These are phyloP conservation scores for Muricea muricata DNA, from an alignment of 92 coral and sea anemone species.

Conservation along the genomic window DNA sequence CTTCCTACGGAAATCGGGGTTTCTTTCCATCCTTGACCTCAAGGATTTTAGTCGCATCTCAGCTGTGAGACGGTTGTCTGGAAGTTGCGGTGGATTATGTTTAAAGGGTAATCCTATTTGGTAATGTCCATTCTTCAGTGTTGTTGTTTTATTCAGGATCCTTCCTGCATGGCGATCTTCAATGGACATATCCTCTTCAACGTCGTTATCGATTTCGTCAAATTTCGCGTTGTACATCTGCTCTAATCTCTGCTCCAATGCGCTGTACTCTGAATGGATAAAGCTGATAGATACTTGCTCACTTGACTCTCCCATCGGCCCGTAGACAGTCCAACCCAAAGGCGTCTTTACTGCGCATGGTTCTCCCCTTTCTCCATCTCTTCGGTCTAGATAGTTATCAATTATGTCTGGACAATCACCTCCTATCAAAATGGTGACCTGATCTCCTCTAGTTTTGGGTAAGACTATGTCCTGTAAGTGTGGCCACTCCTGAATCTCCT, in stretches of 20 bases:
- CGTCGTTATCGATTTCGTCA: constrained; percentile 24
- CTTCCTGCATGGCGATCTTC: constrained; percentile 68
- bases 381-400: constrained; percentile 31
- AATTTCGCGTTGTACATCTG: constrained; percentile 62
- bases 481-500: constrained; percentile 68
- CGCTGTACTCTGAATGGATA: too few species aligned
- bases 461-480: constrained; percentile 60
- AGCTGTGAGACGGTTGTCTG: constrained; percentile 64
- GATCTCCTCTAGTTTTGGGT: constrained; percentile 55
- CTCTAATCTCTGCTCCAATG: too few species aligned
- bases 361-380: constrained; percentile 57
- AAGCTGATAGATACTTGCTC: not conserved
- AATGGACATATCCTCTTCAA: too few species aligned
- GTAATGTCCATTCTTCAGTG: too few species aligned
- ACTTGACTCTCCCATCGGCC: constrained; percentile 56
- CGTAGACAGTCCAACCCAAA: constrained; percentile 71
- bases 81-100: too few species aligned
- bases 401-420: constrained; percentile 59
- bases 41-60: constrained; percentile 54
- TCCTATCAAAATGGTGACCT: constrained; percentile 64
- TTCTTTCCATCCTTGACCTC: too few species aligned
- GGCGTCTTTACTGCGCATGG: constrained; percentile 65
- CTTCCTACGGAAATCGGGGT: too few species aligned
- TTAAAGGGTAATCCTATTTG: too few species aligned
- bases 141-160: too few species aligned